Evolutionary conservation across 1,140 invertebrate genomes (phyloP).

Genomic region (Choristoneura fumiferana): DNA sequence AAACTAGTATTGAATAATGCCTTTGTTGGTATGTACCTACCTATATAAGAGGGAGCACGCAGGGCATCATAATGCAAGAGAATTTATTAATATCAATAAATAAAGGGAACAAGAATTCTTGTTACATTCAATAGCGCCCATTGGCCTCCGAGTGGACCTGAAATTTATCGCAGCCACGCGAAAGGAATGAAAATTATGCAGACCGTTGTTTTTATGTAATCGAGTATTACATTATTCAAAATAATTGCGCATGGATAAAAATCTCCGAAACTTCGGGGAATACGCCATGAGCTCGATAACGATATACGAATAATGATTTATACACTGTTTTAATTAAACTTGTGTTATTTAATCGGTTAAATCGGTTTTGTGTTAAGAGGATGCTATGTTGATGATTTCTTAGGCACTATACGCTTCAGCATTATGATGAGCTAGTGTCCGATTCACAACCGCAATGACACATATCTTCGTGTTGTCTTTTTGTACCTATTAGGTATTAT

Average conservation of each 20-base stretch:
- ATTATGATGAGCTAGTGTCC: no score
- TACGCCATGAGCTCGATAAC: constrained; percentile 27
- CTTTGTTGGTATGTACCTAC: not conserved
- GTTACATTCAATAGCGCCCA: constrained; percentile 15
- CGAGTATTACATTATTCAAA: constrained; percentile 25
- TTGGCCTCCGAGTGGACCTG: constrained; percentile 1
- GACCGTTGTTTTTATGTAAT: constrained; percentile 33
- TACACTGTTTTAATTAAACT: constrained; percentile 10
- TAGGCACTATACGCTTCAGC: no score
- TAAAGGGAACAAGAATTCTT: constrained; percentile 12
- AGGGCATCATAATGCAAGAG: constrained; percentile 1
- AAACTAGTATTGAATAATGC: constrained; percentile 6
- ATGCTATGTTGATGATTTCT: no score
- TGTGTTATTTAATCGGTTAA: not conserved
- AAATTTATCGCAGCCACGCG: constrained; percentile 23
- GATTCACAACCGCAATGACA: no score
- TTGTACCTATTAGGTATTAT: no score
- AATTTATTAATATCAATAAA: constrained; percentile 17
- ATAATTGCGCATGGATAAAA: constrained; percentile 33
- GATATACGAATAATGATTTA: constrained; percentile 28
- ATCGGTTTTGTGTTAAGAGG: no score
- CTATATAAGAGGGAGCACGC: no score
- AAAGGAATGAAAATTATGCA: constrained; percentile 20
- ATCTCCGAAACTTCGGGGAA: constrained; percentile 31
- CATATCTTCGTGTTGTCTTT: no score